These are phyloP conservation scores for Anas platyrhynchos DNA, from an alignment of 2,113 vertebrate genomes.

Conservation along the genomic window DNA sequence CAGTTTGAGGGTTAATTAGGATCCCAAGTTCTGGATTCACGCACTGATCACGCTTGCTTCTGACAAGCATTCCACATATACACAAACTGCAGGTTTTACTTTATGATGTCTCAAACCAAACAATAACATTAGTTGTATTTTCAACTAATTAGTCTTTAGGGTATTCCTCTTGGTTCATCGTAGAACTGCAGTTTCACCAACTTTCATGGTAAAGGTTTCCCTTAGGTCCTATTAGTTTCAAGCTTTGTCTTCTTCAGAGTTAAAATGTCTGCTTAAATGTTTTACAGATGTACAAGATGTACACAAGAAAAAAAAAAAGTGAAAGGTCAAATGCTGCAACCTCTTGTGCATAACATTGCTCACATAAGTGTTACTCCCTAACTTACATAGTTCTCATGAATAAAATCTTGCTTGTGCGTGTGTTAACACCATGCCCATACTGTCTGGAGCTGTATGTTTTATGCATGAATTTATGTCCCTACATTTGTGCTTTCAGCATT, in stretches of 20 bases:
- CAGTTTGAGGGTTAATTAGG: slow-evolving; percentile 21
- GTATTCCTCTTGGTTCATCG: slow-evolving; percentile 26
- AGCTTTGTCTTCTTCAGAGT: slow-evolving; percentile 16
- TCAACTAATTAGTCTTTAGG: slow-evolving; percentile 70
- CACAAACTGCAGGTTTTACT: not conserved
- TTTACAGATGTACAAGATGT: not conserved
- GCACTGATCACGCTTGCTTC: not conserved
- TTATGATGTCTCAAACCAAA: slow-evolving; percentile 18
- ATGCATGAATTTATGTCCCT: not conserved
- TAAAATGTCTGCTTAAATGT: slow-evolving; percentile 29
- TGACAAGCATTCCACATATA: not conserved
- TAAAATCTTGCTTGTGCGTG: not conserved
- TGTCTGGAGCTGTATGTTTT: not conserved
- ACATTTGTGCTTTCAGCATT: not conserved
- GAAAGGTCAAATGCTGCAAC: not conserved
- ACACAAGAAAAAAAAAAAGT: not conserved
- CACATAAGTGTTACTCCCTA: not conserved
- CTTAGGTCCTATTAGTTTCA: slow-evolving; percentile 65
- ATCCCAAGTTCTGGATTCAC: fast-evolving
- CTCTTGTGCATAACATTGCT: not conserved
- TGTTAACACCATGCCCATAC: not conserved
- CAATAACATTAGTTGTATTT: slow-evolving; percentile 37
- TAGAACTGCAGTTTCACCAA: slow-evolving; percentile 24
- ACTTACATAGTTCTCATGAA: not conserved
- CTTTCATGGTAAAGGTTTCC: slow-evolving; percentile 54